A percentile compares a stretch with the other conserved stretches of the same genome.
phyloP scores from a whole-genome alignment of 2,113 vertebrate species.

The Scartelaos histophorus region DNA sequence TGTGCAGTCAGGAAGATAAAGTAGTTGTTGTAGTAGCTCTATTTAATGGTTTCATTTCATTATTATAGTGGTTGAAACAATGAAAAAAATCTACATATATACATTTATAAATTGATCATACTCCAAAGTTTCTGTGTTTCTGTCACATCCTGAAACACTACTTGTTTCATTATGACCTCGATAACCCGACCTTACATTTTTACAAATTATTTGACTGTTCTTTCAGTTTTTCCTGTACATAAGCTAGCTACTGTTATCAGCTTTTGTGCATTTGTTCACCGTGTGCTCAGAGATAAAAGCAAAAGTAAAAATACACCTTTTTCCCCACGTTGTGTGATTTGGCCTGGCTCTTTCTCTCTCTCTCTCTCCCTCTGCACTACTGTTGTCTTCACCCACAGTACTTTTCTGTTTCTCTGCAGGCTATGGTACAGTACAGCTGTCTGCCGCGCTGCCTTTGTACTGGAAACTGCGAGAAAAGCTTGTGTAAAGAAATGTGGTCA shows the following conservation, averaged over 20 bases:
- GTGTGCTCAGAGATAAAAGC: constrained; percentile 50
- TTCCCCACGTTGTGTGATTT: constrained; percentile 24
- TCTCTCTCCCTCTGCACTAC: constrained; percentile 18
- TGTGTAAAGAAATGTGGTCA: constrained; percentile 20
- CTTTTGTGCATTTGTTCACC: constrained; percentile 44
- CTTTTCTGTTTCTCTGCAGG: constrained; percentile 30
- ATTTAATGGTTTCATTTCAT: too few relatives aligned
- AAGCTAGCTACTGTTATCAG: constrained; percentile 29
- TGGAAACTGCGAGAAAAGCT: constrained; percentile 31
- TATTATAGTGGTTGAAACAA: too few relatives aligned
- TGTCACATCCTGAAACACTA: constrained; percentile 4
- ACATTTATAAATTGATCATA: too few relatives aligned
- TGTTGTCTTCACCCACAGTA: constrained; percentile 20
- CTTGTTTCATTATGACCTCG: background rate
- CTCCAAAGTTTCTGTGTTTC: background rate
- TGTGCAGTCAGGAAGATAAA: too few relatives aligned
- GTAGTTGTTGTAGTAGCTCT: too few relatives aligned
- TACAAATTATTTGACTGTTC: background rate
- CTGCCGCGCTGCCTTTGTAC: constrained; percentile 21
- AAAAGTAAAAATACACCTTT: constrained; percentile 32
- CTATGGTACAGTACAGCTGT: constrained; percentile 13
- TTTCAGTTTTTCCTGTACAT: constrained; percentile 34
- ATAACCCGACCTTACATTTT: constrained; percentile 10
- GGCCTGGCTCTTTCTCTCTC: background rate
- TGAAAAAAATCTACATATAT: too few relatives aligned